phyloP scores from a whole-genome alignment of 35 echinoderm and acorn worm genomes.

The Apostichopus californicus region DNA sequence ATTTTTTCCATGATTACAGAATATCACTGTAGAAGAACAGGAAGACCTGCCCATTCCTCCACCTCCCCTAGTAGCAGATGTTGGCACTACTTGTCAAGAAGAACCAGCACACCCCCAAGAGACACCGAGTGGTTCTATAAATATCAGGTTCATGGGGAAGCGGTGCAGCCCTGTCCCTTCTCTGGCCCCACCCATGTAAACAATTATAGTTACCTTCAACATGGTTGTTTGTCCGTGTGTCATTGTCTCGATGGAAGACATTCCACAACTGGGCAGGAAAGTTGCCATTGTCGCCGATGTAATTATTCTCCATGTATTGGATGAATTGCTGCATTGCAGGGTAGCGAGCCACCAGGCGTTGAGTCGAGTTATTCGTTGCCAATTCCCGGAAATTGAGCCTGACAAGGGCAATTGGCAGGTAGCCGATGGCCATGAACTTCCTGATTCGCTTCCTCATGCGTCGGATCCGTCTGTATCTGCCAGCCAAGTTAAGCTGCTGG shows the following conservation, averaged over 20 bases:
- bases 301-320: not conserved
- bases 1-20: too few species aligned
- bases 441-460: not conserved
- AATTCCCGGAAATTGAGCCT: not conserved
- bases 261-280: slow-evolving; percentile 13
- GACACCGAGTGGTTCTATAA: too few species aligned
- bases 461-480: not conserved
- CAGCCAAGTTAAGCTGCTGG: slow-evolving; percentile 26
- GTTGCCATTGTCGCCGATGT: not conserved
- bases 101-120: too few species aligned
- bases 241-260: slow-evolving; percentile 29
- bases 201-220: slow-evolving; percentile 12
- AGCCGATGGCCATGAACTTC: slow-evolving; percentile 40
- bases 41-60: too few species aligned
- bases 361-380: not conserved
- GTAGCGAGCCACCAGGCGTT: not conserved
- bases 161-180: too few species aligned
- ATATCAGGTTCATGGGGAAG: too few species aligned
- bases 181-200: too few species aligned
- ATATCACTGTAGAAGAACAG: too few species aligned
- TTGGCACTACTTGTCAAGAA: too few species aligned
- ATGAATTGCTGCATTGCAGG: slow-evolving; percentile 7
- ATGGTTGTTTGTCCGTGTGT: slow-evolving; percentile 43
- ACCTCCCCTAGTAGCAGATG: too few species aligned
- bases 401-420: slow-evolving; percentile 12